phyloP scores from a whole-genome alignment of 2,113 vertebrate genomes.

The Bubalus kerabau region DNA sequence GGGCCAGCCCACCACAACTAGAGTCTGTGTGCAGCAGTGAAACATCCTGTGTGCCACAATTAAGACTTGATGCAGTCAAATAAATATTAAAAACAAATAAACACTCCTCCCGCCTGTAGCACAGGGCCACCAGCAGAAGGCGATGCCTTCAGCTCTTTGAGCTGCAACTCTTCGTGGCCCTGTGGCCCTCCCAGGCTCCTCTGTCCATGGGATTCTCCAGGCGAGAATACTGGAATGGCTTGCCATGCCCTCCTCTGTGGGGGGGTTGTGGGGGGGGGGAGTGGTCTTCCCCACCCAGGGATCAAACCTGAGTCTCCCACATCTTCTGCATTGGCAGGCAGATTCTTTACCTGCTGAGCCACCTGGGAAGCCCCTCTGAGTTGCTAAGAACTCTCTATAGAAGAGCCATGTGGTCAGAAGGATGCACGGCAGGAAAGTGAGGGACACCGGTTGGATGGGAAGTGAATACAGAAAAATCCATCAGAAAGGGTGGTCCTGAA shows the following conservation, averaged over 20 bases:
- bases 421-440: not conserved
- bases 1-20: not conserved
- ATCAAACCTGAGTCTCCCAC: not conserved
- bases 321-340: not conserved
- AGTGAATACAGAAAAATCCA: not conserved
- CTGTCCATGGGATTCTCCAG: not conserved
- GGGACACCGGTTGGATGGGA: not conserved
- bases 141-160: not conserved
- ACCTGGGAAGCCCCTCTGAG: not conserved
- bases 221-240: not conserved
- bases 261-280: fast-evolving
- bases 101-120: not conserved
- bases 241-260: not conserved
- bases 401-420: not conserved
- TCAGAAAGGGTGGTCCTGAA: not conserved
- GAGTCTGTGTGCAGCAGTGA: not conserved
- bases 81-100: not conserved
- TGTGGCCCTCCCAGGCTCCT: not conserved
- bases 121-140: not conserved
- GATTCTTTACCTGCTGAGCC: not conserved
- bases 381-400: not conserved
- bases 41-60: not conserved
- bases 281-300: not conserved
- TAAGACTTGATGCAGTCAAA: not conserved
- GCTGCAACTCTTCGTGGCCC: not conserved